These are phyloP conservation scores for Halcyon smyrnensis DNA, from an alignment of 2,797 vertebrate species.

Conservation along the genomic window DNA sequence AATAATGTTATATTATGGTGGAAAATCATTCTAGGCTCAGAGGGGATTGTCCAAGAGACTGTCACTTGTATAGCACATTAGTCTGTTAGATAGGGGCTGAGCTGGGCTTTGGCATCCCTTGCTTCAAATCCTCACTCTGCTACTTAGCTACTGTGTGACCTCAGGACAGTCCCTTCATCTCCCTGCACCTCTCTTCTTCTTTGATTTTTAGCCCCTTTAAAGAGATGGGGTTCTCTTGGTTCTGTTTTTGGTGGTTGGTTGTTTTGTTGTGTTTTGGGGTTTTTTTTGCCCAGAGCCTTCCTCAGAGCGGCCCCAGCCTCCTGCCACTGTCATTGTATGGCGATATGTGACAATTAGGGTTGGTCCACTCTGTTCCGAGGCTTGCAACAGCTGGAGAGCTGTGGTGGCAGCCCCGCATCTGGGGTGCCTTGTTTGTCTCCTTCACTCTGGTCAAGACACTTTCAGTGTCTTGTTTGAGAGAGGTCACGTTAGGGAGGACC, in stretches of 20 bases:
- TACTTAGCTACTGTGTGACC: neutral
- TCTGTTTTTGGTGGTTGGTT: too few relatives aligned
- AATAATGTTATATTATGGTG: neutral
- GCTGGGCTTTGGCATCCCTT: neutral
- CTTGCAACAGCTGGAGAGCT: neutral
- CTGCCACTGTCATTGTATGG: neutral
- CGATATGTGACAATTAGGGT: fast-evolving
- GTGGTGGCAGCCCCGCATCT: fast-evolving
- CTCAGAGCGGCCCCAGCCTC: neutral
- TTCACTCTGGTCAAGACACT: neutral
- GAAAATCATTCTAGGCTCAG: neutral
- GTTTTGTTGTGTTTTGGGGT: too few relatives aligned
- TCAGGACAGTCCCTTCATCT: neutral
- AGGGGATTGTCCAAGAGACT: neutral
- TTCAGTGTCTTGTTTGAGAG: neutral
- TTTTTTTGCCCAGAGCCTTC: neutral
- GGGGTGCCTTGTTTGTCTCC: neutral
- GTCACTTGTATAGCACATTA: neutral
- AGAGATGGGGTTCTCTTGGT: neutral
- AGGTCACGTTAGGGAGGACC: neutral
- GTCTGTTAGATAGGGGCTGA: neutral
- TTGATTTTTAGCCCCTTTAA: neutral
- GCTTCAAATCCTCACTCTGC: neutral
- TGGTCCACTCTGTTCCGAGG: neutral
- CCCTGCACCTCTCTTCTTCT: neutral